phyloP scores from a whole-genome alignment of 2,888 invertebrate species.

The Thymelicus lineola region DNA sequence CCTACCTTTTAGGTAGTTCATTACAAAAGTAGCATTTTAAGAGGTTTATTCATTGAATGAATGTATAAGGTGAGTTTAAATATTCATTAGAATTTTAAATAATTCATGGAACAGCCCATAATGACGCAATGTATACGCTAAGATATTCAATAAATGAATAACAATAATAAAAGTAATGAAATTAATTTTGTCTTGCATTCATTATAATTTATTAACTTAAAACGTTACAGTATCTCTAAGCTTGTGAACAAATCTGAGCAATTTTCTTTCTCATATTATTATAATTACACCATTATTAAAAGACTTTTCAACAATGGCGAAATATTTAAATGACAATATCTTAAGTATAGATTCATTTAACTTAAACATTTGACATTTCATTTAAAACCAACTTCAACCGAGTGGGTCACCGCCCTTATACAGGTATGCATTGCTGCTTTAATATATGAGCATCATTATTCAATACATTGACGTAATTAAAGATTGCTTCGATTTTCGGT shows the following conservation, averaged over 20 bases:
- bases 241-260: no score
- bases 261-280: no score
- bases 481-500: constrained; percentile 49
- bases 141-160: constrained; percentile 7
- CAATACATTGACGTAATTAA: constrained; percentile 47
- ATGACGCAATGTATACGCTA: neutral
- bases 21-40: constrained; percentile 10
- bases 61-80: neutral
- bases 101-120: neutral
- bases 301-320: no score
- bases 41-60: constrained; percentile 1
- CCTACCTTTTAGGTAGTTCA: constrained; percentile 13
- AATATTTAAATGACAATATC: no score
- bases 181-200: constrained; percentile 1
- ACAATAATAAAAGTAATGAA: constrained; percentile 5
- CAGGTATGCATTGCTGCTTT: constrained; percentile 29
- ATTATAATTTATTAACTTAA: neutral
- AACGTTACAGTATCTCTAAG: no score
- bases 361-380: neutral
- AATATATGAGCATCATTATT: constrained; percentile 39
- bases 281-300: no score
- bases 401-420: constrained; percentile 29
- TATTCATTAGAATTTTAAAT: neutral
- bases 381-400: neutral
- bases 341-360: neutral